Conservation (phyloP, 2,888 invertebrate genomes). For the Creontiades dilutus region DNA sequence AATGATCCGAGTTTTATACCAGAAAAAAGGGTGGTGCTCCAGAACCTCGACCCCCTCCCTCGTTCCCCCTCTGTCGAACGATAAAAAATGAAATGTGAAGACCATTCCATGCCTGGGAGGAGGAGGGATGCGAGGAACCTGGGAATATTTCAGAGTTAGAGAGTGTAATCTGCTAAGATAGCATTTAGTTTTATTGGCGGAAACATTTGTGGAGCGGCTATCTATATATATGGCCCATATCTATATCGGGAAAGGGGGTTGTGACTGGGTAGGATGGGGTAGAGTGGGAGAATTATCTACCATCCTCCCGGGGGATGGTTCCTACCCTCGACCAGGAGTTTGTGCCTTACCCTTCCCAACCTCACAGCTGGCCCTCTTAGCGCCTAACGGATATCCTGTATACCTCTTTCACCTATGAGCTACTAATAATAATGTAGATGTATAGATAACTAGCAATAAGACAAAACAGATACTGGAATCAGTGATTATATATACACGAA, state of each 20-base stretch:
- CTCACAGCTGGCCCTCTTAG: background rate
- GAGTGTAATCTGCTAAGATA: conserved; percentile 63
- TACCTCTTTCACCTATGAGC: too few relatives aligned
- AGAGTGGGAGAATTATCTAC: conserved; percentile 47
- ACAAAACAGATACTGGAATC: too few relatives aligned
- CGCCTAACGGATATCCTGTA: background rate
- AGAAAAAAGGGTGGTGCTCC: background rate
- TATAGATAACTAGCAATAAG: too few relatives aligned
- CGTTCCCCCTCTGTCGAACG: background rate
- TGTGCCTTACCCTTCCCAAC: background rate
- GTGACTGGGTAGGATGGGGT: background rate
- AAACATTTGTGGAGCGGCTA: conserved; percentile 59
- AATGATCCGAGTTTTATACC: background rate
- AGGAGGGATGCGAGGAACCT: conserved; percentile 26
- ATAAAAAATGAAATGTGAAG: conserved; percentile 48
- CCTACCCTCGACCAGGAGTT: background rate
- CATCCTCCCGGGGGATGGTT: background rate
- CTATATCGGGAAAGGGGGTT: conserved; percentile 37
- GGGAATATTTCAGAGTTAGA: conserved; percentile 58
- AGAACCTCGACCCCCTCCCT: background rate
- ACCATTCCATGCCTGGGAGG: conserved; percentile 1
- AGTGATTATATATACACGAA: too few relatives aligned
- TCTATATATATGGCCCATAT: conserved; percentile 49
- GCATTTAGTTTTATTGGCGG: conserved; percentile 62
- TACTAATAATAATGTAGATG: too few relatives aligned